Percentiles rank a stretch among this genome's conserved stretches.
Evolutionary conservation across 2,797 vertebrate species (phyloP).

Genomic region (Macroramphosus scolopax): DNA sequence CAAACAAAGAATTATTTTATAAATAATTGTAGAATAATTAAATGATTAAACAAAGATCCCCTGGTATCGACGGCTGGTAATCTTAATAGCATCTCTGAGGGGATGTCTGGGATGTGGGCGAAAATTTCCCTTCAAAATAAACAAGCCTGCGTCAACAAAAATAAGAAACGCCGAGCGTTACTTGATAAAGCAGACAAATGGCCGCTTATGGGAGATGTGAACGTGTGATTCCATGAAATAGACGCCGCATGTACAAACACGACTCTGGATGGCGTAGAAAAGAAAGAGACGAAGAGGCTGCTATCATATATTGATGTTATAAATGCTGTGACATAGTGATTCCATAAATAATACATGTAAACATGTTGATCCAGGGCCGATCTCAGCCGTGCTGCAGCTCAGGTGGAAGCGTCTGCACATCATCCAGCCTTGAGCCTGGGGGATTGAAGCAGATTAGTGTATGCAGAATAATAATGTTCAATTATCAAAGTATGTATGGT

Average conservation of each 20-base stretch:
- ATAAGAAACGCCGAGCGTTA: conserved; percentile 29
- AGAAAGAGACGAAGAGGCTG: conserved; percentile 4
- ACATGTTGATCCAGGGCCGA: conserved; percentile 46
- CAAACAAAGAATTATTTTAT: conserved; percentile 34
- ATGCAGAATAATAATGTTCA: conserved; percentile 50
- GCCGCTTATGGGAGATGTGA: neutral
- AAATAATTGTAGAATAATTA: conserved; percentile 36
- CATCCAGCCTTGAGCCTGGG: conserved; percentile 38
- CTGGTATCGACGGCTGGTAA: conserved; percentile 23
- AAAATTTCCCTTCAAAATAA: conserved; percentile 33
- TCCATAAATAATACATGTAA: conserved; percentile 57
- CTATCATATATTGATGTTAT: conserved; percentile 24
- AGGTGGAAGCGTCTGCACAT: conserved; percentile 41
- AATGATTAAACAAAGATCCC: conserved; percentile 36
- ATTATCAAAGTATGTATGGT: conserved; percentile 38
- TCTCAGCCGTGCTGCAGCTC: conserved; percentile 23
- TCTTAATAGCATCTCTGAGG: conserved; percentile 39
- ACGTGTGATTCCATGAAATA: neutral
- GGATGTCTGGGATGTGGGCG: conserved; percentile 18
- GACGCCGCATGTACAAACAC: conserved; percentile 12
- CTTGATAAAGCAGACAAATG: conserved; percentile 18
- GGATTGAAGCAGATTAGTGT: conserved; percentile 52
- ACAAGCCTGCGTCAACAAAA: conserved; percentile 18
- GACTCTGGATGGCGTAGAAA: conserved; percentile 13
- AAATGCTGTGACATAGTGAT: conserved; percentile 39